phyloP scores from a whole-genome alignment of 2,888 invertebrate genomes.

The Lingula anatina region DNA sequence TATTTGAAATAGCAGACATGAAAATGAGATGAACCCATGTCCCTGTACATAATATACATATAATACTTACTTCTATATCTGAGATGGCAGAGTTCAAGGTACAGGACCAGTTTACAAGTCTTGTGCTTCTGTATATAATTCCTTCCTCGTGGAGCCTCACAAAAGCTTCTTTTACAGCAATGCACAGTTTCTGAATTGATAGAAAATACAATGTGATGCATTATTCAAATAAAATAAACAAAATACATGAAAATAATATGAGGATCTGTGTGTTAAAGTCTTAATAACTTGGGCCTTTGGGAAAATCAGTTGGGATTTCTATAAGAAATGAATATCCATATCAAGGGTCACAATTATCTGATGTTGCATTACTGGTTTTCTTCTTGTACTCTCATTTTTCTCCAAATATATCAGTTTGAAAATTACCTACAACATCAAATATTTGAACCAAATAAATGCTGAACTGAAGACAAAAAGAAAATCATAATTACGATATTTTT shows the following conservation, averaged over 20 bases:
- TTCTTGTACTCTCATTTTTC: too few species aligned
- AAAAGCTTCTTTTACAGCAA: constrained; percentile 91
- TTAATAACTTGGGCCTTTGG: neutral
- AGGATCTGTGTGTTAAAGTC: too few species aligned
- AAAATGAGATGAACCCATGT: too few species aligned
- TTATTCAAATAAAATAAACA: neutral
- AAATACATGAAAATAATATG: constrained; percentile 1
- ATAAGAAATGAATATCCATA: too few species aligned
- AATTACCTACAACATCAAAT: neutral
- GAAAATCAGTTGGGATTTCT: too few species aligned
- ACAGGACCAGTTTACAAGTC: constrained; percentile 98
- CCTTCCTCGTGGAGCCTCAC: constrained; percentile 81
- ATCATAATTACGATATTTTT: too few species aligned
- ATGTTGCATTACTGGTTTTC: neutral
- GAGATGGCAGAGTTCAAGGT: constrained; percentile 94
- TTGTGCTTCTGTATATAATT: constrained; percentile 86
- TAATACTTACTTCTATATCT: constrained; percentile 77
- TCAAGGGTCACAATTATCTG: constrained; percentile 1
- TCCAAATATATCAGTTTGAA: too few species aligned
- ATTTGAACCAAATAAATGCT: too few species aligned
- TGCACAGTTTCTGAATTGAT: constrained; percentile 53
- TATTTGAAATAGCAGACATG: too few species aligned
- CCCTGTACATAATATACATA: too few species aligned
- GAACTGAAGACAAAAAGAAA: too few species aligned
- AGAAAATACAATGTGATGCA: neutral